Evolutionary conservation across 2,888 invertebrate genomes (phyloP).

Genomic region (Tricholauxania praeusta): DNA sequence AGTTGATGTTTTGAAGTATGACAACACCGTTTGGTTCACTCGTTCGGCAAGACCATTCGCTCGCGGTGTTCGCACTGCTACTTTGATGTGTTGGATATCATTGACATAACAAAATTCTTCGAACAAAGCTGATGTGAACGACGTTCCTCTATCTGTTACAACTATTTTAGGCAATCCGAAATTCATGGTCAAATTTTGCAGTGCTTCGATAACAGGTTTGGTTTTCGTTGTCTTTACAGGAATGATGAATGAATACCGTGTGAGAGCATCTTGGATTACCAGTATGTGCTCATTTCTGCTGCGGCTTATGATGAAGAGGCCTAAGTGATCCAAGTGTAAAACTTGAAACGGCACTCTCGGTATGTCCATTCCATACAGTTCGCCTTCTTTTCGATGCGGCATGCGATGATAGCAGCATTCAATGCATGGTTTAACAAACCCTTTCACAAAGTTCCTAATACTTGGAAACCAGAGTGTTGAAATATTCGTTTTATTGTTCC

Average conservation of each 20-base stretch:
- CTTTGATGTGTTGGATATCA: conserved; percentile 44
- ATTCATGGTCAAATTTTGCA: conserved; percentile 38
- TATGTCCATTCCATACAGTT: conserved; percentile 30
- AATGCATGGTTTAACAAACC: conserved; percentile 26
- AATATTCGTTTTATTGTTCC: conserved; percentile 18
- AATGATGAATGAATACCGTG: conserved; percentile 33
- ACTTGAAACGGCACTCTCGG: conserved; percentile 38
- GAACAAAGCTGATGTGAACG: no score
- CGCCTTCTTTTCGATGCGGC: conserved; percentile 27
- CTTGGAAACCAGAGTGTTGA: conserved; percentile 30
- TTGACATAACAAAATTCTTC: no score
- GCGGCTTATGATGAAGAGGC: conserved; percentile 45
- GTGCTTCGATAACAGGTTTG: conserved; percentile 41
- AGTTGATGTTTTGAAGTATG: conserved; percentile 38
- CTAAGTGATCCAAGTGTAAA: conserved; percentile 47
- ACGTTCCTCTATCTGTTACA: conserved; percentile 40
- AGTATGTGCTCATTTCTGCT: conserved; percentile 36
- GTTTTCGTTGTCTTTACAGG: conserved; percentile 39
- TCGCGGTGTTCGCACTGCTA: conserved; percentile 41
- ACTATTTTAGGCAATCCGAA: conserved; percentile 36
- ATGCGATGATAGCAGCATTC: conserved; percentile 32
- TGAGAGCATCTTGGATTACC: conserved; percentile 36
- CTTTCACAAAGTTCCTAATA: conserved; percentile 27
- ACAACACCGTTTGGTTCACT: conserved; percentile 22
- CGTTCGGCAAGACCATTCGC: conserved; percentile 43